Evolutionary conservation across 2,113 vertebrate genomes (phyloP), one percentile per base, ranked within the genome.

Genomic region (Argyrosomus japonicus): DNA sequence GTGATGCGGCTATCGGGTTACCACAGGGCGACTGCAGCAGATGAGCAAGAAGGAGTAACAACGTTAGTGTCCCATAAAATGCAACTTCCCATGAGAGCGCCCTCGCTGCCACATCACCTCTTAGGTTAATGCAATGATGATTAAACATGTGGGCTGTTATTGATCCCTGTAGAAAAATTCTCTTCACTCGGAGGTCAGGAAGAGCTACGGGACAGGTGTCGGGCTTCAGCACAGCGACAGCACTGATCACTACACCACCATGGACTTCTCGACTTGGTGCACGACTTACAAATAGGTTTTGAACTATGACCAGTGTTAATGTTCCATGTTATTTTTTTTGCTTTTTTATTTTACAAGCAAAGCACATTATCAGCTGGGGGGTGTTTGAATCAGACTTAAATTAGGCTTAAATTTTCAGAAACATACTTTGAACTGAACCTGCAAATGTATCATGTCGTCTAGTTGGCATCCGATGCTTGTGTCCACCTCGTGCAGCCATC

Each of bases 61-160:
- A 40, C 6, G 63, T 82, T 63, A 77, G 58, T 45, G 62, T 79
- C 83, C 70, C 68, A 77, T 78, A 84, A 85, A 88, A 80, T 27
- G 19, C 50, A 43, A 18, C 62, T 40, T 77, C 82, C 77, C 60
- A 13, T 15, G 67, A 77, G 81, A 81, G 79, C 13, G 80, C 43
- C 75, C 65, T 78, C 36, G 3, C 50, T 67, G 81, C 54, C 64
- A 80, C 73, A 40, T 74, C 48, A 5, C 65, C 70, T 68, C 69
- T 67, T 25, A 76, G 82, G 64, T 87, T 81, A 83, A 85, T 63
- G 77, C 25, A 63, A 54, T 61, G 70, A 75, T 68, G 65, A 70
- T 90, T 86, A 78, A 87, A 77, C 67, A 70, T 65, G 75, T 32
- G 61, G 65, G 17, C 23, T 36, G 75, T 73, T 78, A 91, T 89